Base-by-base conservation (phyloP, 2,113 vertebrate genomes). In the Pachycephala philippinensis region DNA sequence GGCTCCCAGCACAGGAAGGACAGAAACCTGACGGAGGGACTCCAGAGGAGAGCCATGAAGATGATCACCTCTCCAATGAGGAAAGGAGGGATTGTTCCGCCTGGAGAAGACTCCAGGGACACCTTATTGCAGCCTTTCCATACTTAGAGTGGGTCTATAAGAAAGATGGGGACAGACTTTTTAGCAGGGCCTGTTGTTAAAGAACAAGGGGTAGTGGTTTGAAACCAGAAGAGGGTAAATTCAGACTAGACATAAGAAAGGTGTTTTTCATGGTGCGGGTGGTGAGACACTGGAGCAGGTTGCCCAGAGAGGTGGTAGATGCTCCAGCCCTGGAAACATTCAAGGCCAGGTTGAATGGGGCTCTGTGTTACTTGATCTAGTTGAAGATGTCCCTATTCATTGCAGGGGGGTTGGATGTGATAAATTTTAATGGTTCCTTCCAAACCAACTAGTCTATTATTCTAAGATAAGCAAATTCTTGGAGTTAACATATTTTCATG, bases 221-320 rank as follows among this genome's bases (percentile, higher is more conserved):
- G 21, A 47, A 47, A 35, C 8, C 15, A 75, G 35, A 53, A 68
- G 47, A n/a, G 4, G 8, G 11, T 18, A 68, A 60, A 60, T 68
- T 68, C 24, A 76, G 39, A 47, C 17, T 26, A 30, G 40, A 60
- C 31, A 27, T 13, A 69, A 69, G 45, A n/a, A 75, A 53, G 14
- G 12, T 17, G 8, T 18, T 35, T 31, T 40, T 76, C 22, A 92
- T 4, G 0, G 20, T 9, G 6, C 0, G 0, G 9, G 5, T 53
- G 6, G 6, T 71, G 30, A 53, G 49, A 60, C 44, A 54, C 10
- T 12, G 31, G 14, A 28, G 40, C 7, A 72, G 5, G 13, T 6
- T 72, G 19, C 14, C n/a, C 17, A 40, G 6, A 64, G 15, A 64
- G 16, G 8, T 5, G 2, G 6, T 40, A 37, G 31, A 50, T 37